These are phyloP conservation scores for Apamea anceps DNA, from an alignment of 2,888 invertebrate genomes.

Conservation along the genomic window DNA sequence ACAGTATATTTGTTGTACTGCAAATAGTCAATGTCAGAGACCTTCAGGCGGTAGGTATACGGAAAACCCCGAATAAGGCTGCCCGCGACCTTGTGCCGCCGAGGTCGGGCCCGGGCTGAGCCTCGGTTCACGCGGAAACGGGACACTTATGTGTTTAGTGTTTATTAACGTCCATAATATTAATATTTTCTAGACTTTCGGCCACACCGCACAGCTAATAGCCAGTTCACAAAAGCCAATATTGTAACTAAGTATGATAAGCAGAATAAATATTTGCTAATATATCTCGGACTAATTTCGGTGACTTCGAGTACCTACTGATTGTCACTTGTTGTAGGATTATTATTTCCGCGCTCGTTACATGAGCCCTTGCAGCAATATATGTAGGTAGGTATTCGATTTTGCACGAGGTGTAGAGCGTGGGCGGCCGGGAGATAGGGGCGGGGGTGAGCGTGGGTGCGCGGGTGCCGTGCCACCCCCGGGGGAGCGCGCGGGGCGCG, in stretches of 20 bases:
- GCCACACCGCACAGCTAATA: slow-evolving; percentile 40
- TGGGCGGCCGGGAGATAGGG: slow-evolving; percentile 75
- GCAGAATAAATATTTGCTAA: slow-evolving; percentile 4
- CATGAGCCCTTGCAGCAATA: slow-evolving; percentile 70
- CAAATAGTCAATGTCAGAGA: slow-evolving; percentile 81
- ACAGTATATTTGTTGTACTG: slow-evolving; percentile 72
- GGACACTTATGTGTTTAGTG: slow-evolving; percentile 70
- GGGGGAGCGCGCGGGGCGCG: slow-evolving; percentile 58
- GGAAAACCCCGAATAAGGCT: slow-evolving; percentile 82
- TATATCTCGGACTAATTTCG: slow-evolving; percentile 18
- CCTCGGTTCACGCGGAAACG: slow-evolving; percentile 74
- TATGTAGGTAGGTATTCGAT: slow-evolving; percentile 78
- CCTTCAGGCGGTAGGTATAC: slow-evolving; percentile 82
- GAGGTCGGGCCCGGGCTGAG: slow-evolving; percentile 78
- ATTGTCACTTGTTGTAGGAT: slow-evolving; percentile 47
- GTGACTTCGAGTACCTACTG: neutral
- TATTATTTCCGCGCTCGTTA: slow-evolving; percentile 75
- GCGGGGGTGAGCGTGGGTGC: slow-evolving; percentile 76
- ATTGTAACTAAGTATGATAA: slow-evolving; percentile 34
- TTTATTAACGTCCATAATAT: slow-evolving; percentile 49
- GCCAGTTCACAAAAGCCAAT: slow-evolving; percentile 16
- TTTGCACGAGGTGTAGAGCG: slow-evolving; percentile 85
- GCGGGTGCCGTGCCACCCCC: slow-evolving; percentile 68
- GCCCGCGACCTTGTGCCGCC: slow-evolving; percentile 79
- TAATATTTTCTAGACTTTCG: slow-evolving; percentile 62